Evolutionary conservation across 2,797 vertebrate species (phyloP).

Genomic region (Paedocypris micromegethes): DNA sequence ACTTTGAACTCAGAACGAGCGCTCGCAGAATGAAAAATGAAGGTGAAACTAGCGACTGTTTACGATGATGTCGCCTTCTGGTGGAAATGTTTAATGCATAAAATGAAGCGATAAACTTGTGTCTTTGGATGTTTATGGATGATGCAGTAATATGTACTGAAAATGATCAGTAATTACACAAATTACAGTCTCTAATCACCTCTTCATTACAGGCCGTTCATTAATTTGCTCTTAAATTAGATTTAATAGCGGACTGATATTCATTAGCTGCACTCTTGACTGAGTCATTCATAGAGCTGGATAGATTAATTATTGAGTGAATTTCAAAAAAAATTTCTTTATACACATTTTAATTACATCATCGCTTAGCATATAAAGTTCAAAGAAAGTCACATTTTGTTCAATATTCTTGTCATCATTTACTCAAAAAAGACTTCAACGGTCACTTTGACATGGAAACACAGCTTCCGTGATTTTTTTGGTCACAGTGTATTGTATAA

Average conservation of each 20-base stretch:
- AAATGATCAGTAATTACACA: slow-evolving; percentile 21
- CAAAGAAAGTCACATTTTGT: no score
- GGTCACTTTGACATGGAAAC: background rate
- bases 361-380: no score
- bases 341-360: no score
- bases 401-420: no score
- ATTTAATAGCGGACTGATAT: slow-evolving; percentile 25
- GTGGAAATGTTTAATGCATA: background rate
- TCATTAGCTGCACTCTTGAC: background rate
- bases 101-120: background rate
- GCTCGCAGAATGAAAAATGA: background rate
- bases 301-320: no score
- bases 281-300: no score
- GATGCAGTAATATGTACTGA: slow-evolving; percentile 13
- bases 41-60: background rate
- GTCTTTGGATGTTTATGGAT: background rate
- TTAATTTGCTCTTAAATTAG: slow-evolving; percentile 34
- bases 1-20: slow-evolving; percentile 2
- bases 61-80: background rate
- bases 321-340: no score
- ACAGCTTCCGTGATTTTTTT: slow-evolving; percentile 19
- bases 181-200: slow-evolving; percentile 30
- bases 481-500: slow-evolving; percentile 18
- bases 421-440: no score
- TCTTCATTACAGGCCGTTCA: slow-evolving; percentile 29